phyloP scores from a whole-genome alignment of 64 coral and sea anemone species.

The Platygyra sinensis region DNA sequence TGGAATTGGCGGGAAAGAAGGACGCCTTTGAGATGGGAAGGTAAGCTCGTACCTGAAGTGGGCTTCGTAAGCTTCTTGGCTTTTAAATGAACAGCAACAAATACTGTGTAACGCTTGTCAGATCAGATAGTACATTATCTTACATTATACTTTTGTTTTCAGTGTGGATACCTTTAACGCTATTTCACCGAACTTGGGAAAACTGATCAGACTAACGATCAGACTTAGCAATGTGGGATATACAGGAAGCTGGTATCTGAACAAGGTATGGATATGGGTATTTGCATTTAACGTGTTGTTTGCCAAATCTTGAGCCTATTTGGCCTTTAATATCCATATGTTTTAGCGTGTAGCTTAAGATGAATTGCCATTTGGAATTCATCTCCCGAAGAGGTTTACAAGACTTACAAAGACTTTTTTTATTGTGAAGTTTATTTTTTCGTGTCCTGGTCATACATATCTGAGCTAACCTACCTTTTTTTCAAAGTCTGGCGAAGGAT shows the following conservation, averaged over 20 bases:
- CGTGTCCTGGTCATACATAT: no score
- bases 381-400: no score
- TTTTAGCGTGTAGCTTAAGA: no score
- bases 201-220: constrained; percentile 64
- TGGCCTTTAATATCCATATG: no score
- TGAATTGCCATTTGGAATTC: no score
- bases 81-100: background rate
- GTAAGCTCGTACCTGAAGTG: background rate
- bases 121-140: no score
- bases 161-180: constrained; percentile 73
- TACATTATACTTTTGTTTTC: background rate
- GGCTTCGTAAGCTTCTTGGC: background rate
- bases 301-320: no score
- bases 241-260: constrained; percentile 53
- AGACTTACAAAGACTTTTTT: no score
- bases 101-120: background rate
- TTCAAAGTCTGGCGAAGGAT: no score
- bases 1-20: constrained; percentile 54
- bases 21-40: constrained; percentile 46
- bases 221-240: constrained; percentile 52
- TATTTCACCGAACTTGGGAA: constrained; percentile 61
- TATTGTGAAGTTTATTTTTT: no score
- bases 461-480: no score
- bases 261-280: constrained; percentile 38
- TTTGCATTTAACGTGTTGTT: no score